Evolutionary conservation across 1,140 invertebrate species (phyloP).

Genomic region (Lepidostoma basale): DNA sequence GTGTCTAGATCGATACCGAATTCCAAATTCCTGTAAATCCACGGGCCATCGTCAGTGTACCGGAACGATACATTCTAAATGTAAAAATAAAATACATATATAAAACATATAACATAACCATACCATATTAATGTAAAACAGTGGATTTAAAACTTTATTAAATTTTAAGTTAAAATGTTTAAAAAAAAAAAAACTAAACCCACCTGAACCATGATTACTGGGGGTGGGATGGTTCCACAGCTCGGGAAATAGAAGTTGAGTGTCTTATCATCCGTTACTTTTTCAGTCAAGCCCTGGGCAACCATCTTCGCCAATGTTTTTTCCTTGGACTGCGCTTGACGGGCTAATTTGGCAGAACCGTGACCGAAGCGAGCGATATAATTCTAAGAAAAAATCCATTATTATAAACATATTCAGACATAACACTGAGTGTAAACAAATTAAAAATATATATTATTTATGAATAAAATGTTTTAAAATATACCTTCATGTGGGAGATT

Average conservation of each 20-base stretch:
- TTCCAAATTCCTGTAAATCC: constrained; percentile 97
- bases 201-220: constrained; percentile 94
- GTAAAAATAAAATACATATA: too few species aligned
- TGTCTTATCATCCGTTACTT: constrained; percentile 87
- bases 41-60: constrained; percentile 85
- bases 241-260: constrained; percentile 96
- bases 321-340: constrained; percentile 99
- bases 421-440: neutral
- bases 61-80: constrained; percentile 88
- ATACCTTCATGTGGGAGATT: constrained; percentile 94
- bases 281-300: constrained; percentile 94
- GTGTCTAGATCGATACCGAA: constrained; percentile 99
- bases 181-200: too few species aligned
- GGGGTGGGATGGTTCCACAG: constrained; percentile 95
- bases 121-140: too few species aligned
- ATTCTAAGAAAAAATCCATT: constrained; percentile 62
- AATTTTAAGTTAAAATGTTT: neutral
- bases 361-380: constrained; percentile 99
- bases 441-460: neutral
- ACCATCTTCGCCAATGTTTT: constrained; percentile 99
- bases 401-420: too few species aligned
- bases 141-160: too few species aligned
- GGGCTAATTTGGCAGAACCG: constrained; percentile 95
- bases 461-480: neutral
- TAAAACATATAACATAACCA: too few species aligned